Base-by-base conservation (phyloP, 35 echinoderm and acorn worm species). In the Lytechinus variegatus region DNA sequence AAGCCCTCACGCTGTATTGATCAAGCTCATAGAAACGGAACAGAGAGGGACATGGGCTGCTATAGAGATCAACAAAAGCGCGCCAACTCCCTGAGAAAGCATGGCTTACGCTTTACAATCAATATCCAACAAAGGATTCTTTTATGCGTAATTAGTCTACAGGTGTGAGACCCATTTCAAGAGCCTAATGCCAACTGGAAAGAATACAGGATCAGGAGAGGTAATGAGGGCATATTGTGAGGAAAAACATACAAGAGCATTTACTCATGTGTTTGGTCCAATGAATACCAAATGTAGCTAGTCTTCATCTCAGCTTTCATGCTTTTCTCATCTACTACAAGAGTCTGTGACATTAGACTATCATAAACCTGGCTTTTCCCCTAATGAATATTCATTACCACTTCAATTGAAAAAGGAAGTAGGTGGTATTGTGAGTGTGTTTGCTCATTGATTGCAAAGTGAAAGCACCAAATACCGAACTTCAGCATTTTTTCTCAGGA, bases 31-130 rank as follows among this genome's bases (percentile, higher is more conserved):
- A n/a, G 66, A n/a, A 24, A 16, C 66, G 24, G 66, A 79, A n/a
- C 66, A 79, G 19, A 5, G 66, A 79, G 16, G n/a, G 66, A 79
- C 21, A 79, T 4, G 14, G 33, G 66, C 66, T 79, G 66, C 66
- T 79, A 79, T 79, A 79, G 66, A 79, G 21, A 71, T 71, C 61
- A 79, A 79, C 66, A 79, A 79, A 79, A 79, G 19, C 66, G 66
- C 66, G 66, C 12, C 66, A 79, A 79, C 66, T 79, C 19, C 21
- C 19, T 24, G 66, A 79, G 66, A 79, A 24, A 79, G 66, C 66
- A 79, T 24, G 19, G 66, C 14, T 24, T 79, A 19, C 66, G 7
- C 21, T n/a, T 24, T 24, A 79, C 33, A 79, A 79, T 79, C 66
- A 79, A n/a, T 79, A 79, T 79, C 66, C 19, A 19, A 24, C 66